Conservation (phyloP, 2,888 invertebrate genomes). For the Standfussiana lucernea region DNA sequence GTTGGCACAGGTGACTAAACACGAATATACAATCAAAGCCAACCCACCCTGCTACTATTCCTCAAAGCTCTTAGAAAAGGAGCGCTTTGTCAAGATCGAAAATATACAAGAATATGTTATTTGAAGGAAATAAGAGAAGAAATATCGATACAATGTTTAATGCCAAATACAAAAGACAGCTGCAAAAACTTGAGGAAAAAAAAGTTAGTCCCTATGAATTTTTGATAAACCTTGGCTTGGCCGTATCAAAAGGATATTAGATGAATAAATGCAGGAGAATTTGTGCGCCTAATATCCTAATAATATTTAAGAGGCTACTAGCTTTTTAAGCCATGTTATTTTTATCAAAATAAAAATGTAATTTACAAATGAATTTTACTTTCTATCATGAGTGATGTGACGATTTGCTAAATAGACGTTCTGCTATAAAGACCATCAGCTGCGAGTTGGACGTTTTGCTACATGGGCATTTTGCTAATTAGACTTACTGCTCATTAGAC, state of each 20-base stretch:
- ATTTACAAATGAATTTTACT: neutral
- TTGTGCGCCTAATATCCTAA: too few species aligned
- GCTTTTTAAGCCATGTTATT: neutral
- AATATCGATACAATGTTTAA: neutral
- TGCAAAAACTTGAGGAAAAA: neutral
- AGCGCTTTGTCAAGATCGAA: neutral
- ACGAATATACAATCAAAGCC: constrained; percentile 2
- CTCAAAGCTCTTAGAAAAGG: constrained; percentile 2
- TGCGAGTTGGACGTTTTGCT: neutral
- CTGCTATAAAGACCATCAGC: neutral
- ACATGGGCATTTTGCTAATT: neutral
- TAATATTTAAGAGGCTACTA: too few species aligned
- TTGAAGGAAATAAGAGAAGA: neutral
- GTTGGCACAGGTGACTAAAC: too few species aligned
- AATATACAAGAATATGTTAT: neutral
- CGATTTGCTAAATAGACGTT: neutral
- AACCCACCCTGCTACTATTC: constrained; percentile 6
- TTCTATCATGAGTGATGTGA: neutral
- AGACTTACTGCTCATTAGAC: neutral
- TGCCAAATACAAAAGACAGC: neutral
- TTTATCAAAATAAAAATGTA: neutral
- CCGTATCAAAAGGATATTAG: neutral
- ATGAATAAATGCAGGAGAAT: too few species aligned
- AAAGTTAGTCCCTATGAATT: neutral
- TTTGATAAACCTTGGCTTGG: neutral